Conservation (phyloP, 2,888 invertebrate species). For the Hymenopus coronatus region DNA sequence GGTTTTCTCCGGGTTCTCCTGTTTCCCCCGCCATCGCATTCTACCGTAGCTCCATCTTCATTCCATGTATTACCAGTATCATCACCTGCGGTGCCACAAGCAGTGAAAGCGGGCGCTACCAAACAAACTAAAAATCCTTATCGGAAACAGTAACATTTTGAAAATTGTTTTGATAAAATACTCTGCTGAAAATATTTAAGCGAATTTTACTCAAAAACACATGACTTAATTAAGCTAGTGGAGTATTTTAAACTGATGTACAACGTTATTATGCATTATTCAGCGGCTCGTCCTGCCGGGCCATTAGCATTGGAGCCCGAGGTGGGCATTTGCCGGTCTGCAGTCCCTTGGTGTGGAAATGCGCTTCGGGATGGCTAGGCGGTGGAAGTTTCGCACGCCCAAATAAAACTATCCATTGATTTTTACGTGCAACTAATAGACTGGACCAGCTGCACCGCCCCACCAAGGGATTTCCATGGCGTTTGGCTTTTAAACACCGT, state of each 20-base stretch:
- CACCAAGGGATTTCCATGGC: background rate
- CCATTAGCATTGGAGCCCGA: background rate
- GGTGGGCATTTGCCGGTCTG: background rate
- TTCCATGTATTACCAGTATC: too few relatives aligned
- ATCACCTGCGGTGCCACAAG: too few relatives aligned
- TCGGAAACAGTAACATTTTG: background rate
- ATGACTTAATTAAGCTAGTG: background rate
- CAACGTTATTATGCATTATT: background rate
- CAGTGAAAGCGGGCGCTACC: too few relatives aligned
- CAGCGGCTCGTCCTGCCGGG: background rate
- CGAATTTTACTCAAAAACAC: background rate
- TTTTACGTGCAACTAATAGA: background rate
- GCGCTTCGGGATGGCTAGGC: background rate
- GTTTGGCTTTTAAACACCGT: background rate
- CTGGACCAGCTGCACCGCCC: too few relatives aligned
- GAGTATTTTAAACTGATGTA: background rate
- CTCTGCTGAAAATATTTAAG: background rate
- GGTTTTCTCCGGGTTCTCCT: too few relatives aligned
- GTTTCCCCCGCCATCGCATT: too few relatives aligned
- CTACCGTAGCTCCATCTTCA: too few relatives aligned
- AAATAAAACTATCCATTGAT: background rate
- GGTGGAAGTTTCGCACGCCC: background rate
- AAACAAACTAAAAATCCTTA: too few relatives aligned
- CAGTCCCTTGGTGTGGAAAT: background rate
- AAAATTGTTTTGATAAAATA: background rate